These are phyloP conservation scores for Psittacula echo DNA, from an alignment of 2,797 vertebrate species.

Conservation along the genomic window DNA sequence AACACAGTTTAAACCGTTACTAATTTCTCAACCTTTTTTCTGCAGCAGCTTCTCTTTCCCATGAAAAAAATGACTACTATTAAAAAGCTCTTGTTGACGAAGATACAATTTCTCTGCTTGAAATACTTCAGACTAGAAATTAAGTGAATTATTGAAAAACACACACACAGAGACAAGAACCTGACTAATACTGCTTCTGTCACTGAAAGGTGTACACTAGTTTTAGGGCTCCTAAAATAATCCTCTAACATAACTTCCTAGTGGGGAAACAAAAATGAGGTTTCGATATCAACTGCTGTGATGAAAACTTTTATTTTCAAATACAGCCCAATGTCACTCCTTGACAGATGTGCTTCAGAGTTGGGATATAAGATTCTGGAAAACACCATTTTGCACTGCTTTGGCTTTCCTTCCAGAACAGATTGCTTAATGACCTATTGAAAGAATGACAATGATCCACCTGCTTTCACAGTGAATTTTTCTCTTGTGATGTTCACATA, in stretches of 20 bases:
- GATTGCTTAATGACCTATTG: not conserved
- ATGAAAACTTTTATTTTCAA: not conserved
- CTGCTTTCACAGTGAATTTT: not conserved
- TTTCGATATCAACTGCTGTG: not conserved
- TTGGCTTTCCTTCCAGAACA: not conserved
- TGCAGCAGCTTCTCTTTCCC: not conserved
- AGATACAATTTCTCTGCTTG: not conserved
- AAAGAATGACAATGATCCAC: not conserved
- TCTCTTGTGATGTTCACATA: not conserved
- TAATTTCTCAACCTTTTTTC: not conserved
- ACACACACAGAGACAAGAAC: not conserved
- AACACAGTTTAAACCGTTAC: not conserved
- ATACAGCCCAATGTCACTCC: not conserved
- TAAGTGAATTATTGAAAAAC: not conserved
- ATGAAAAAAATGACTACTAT: not conserved
- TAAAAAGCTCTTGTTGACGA: not conserved
- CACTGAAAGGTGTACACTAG: not conserved
- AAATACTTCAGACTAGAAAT: not conserved
- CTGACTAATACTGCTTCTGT: not conserved
- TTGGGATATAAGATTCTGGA: not conserved
- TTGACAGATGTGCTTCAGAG: not conserved
- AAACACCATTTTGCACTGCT: not conserved
- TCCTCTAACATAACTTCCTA: not conserved
- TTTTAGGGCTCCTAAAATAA: not conserved
- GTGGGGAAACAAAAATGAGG: rapidly evolving